Evolutionary conservation across 1,140 invertebrate species (phyloP), one percentile per base, ranked within the genome.

Genomic region (Drosophila tani): DNA sequence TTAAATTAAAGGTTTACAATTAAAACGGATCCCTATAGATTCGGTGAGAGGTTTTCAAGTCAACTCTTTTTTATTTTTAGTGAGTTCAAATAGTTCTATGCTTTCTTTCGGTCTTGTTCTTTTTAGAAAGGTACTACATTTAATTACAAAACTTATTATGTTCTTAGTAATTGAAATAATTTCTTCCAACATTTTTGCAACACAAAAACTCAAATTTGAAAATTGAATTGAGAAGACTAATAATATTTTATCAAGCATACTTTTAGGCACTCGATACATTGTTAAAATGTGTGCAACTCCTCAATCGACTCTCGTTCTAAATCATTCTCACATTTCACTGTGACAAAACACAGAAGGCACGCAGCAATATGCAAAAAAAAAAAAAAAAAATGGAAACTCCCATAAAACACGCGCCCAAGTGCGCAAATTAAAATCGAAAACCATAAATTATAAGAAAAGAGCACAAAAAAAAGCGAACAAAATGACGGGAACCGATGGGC

Each of bases 351-450:
- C 65, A 55, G 64, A 75, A 75, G 49, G 50, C 57, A 35, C 70
- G 43, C 38, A 65, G 60, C 59, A 73, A 80, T 85, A 82, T 81
- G 67, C 64, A 69, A 79, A 77, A 77, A 69, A 53, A 35, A 49
- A n/a, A 53, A 53, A 53, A 58, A 57, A 45, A 12, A 41, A 51
- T 32, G 35, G 53, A 60, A 77, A 59, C 55, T 56, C 40, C 57
- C 67, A 88, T 88, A 88, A 86, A 88, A 88, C 55, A 83, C 29
- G 77, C 66, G 59, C 19, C 66, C 67, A 83, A 87, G 75, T 87
- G 77, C 74, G 62, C 71, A 87, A 87, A 87, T 87, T 87, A 87
- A 87, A 87, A 87, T 84, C 84, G 74, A 81, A 81, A 78, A 71
- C 77, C 85, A 87, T 87, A 87, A 87, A 87, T 87, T 87, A 87